phyloP scores from a whole-genome alignment of 2,113 vertebrate genomes.

The Phaethon lepturus region DNA sequence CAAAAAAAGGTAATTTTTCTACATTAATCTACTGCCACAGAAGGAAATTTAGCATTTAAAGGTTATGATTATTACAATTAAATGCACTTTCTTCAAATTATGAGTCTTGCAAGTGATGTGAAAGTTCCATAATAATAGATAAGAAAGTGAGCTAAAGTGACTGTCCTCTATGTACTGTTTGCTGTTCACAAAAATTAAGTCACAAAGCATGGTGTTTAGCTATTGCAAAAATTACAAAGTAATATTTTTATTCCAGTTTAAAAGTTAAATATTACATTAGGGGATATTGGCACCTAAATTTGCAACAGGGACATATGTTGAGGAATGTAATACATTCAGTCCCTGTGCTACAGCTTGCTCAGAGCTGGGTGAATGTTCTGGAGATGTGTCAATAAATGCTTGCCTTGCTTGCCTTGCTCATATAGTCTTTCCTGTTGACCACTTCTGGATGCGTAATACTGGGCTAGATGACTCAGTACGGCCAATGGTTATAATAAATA shows the following conservation, averaged over 20 bases:
- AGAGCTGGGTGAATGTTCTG: not conserved
- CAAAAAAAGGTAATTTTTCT: not conserved
- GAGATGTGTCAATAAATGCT: not conserved
- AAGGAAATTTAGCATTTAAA: not conserved
- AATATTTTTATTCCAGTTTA: not conserved
- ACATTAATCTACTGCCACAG: not conserved
- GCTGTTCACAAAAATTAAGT: not conserved
- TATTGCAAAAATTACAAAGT: not conserved
- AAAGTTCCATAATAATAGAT: not conserved
- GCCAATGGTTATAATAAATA: not conserved
- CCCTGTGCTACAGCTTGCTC: not conserved
- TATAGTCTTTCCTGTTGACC: not conserved
- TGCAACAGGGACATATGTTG: not conserved
- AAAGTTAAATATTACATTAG: not conserved
- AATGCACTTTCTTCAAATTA: not conserved
- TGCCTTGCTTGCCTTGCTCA: not conserved
- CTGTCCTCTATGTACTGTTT: not conserved
- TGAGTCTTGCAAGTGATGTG: not conserved
- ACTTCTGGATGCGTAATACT: not conserved
- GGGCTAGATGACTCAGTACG: not conserved
- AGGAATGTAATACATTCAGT: not conserved
- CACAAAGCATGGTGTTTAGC: not conserved
- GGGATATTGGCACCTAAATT: not conserved
- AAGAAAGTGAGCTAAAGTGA: not conserved
- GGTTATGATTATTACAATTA: not conserved